These are phyloP conservation scores for Dendroctonus valens DNA, from an alignment of 1,140 invertebrate genomes.

Conservation along the genomic window DNA sequence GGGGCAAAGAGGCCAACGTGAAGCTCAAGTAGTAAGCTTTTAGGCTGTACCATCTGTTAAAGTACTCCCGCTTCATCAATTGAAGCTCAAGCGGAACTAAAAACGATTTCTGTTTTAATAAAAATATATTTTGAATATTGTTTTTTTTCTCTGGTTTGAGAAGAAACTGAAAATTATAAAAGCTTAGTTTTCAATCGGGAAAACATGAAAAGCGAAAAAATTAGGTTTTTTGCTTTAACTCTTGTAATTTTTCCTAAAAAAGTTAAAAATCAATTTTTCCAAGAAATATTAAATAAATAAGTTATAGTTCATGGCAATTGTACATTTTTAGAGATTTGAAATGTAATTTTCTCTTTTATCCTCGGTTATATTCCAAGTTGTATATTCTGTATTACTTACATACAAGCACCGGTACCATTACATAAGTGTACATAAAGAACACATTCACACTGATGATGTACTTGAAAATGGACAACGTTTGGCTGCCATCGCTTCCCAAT, in stretches of 20 bases:
- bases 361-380: too few species aligned
- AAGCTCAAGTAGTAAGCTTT: slow-evolving; percentile 86
- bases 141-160: too few species aligned
- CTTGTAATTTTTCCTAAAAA: too few species aligned
- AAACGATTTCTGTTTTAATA: slow-evolving; percentile 11
- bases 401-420: slow-evolving; percentile 59
- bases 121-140: too few species aligned
- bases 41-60: slow-evolving; percentile 91
- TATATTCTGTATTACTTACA: slow-evolving; percentile 52
- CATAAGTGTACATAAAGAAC: slow-evolving; percentile 64
- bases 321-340: too few species aligned
- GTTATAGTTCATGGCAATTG: not conserved
- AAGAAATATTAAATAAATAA: not conserved
- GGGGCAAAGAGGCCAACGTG: slow-evolving; percentile 69
- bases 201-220: not conserved
- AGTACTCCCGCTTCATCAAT: slow-evolving; percentile 83
- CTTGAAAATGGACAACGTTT: slow-evolving; percentile 59
- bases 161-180: too few species aligned
- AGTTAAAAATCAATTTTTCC: not conserved
- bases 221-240: too few species aligned
- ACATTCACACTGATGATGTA: slow-evolving; percentile 58
- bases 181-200: too few species aligned
- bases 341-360: too few species aligned
- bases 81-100: slow-evolving; percentile 85
- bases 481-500: slow-evolving; percentile 56